These are phyloP conservation scores for Acrossocheilus wenchowensis DNA, from an alignment of 2,797 vertebrate genomes.

Conservation along the genomic window DNA sequence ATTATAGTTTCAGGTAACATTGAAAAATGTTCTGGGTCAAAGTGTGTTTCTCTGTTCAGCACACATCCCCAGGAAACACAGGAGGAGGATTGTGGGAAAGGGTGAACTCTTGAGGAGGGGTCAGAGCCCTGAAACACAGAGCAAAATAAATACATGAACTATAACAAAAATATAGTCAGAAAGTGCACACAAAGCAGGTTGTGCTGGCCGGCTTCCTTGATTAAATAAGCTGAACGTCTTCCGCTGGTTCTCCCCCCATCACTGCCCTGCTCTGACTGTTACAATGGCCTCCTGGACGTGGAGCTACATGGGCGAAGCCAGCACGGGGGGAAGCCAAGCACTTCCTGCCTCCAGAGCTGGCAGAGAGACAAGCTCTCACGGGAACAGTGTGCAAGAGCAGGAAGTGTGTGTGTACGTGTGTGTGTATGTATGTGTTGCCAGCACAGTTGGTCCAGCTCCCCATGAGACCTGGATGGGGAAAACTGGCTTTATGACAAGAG, in stretches of 20 bases:
- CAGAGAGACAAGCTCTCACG: constrained; percentile 69
- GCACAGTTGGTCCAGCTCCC: constrained; percentile 60
- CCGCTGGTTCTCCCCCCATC: constrained; percentile 48
- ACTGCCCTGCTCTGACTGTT: constrained; percentile 28
- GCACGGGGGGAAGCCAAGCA: constrained; percentile 65
- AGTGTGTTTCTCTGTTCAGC: constrained; percentile 31
- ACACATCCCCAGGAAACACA: constrained; percentile 36
- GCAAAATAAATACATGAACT: constrained; percentile 65
- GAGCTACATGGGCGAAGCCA: constrained; percentile 57
- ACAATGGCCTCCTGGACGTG: constrained; percentile 60
- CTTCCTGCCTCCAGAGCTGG: constrained; percentile 70
- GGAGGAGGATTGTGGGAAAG: constrained; percentile 54
- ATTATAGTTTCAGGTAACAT: neutral
- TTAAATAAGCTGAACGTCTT: constrained; percentile 66
- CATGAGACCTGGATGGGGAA: constrained; percentile 65
- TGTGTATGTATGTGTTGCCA: constrained; percentile 43
- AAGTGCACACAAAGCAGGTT: constrained; percentile 69
- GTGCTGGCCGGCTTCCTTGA: constrained; percentile 59
- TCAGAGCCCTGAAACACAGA: constrained; percentile 59
- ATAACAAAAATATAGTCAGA: constrained; percentile 60
- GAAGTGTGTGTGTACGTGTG: constrained; percentile 54
- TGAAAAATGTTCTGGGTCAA: constrained; percentile 7
- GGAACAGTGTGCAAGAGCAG: constrained; percentile 68
- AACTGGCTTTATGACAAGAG: constrained; percentile 71
- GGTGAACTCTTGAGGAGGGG: constrained; percentile 56